These are phyloP conservation scores for Drosophila oshimai DNA, from an alignment of 1,140 invertebrate genomes.

Conservation along the genomic window DNA sequence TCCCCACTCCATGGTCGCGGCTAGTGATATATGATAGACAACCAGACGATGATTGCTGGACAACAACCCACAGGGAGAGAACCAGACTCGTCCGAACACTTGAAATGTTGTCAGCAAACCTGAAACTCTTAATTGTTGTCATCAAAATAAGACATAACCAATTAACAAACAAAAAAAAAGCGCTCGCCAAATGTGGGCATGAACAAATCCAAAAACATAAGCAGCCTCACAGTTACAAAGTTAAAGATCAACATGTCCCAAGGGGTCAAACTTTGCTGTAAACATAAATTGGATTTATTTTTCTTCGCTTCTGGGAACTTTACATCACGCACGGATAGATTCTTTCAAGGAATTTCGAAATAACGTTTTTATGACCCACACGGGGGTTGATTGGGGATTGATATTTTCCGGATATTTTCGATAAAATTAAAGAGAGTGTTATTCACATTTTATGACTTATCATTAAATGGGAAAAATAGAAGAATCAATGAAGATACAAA, in stretches of 20 bases:
- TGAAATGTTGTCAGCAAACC: conserved; percentile 31
- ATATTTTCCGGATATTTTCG: conserved; percentile 4
- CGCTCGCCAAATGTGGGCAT: conserved; percentile 10
- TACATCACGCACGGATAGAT: conserved; percentile 20
- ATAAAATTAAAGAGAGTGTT: conserved; percentile 38
- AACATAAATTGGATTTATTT: conserved; percentile 23
- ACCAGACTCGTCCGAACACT: conserved; percentile 16
- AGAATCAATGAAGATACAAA: neutral
- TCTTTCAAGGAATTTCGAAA: neutral
- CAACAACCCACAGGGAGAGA: neutral
- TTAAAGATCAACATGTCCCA: neutral
- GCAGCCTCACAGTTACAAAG: neutral
- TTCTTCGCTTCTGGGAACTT: conserved; percentile 23
- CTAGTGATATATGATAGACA: conserved; percentile 42
- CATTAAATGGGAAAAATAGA: conserved; percentile 14
- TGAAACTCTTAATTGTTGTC: conserved; percentile 33
- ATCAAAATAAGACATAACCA: conserved; percentile 33
- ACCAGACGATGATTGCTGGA: conserved; percentile 25
- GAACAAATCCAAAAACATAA: conserved; percentile 1
- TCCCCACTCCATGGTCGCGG: neutral
- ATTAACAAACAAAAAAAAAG: conserved; percentile 17
- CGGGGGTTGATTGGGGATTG: neutral
- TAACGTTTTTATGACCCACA: neutral
- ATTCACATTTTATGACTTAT: conserved; percentile 44
- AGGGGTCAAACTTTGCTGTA: conserved; percentile 9